These are phyloP conservation scores for Tetramorium simillimum DNA, from an alignment of 1,140 invertebrate species.

Conservation along the genomic window DNA sequence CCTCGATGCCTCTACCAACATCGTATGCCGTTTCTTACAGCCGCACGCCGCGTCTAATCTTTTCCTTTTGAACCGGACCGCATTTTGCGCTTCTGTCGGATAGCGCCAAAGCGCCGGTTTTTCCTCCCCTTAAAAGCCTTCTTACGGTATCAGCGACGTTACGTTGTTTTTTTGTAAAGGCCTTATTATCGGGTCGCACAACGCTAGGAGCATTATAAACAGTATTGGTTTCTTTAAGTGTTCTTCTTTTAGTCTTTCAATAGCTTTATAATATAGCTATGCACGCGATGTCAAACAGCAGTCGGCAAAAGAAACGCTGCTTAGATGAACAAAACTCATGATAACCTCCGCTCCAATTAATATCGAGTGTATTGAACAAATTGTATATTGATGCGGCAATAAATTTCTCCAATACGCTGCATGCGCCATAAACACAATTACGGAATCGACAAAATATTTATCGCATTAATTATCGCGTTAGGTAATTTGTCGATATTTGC, in stretches of 20 bases:
- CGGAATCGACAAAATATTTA: slow-evolving; percentile 26
- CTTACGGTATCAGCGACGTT: neutral
- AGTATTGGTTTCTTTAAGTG: slow-evolving; percentile 4
- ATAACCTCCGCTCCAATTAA: slow-evolving; percentile 27
- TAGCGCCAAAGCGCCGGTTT: slow-evolving; percentile 26
- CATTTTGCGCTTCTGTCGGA: slow-evolving; percentile 10
- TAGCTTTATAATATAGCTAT: neutral
- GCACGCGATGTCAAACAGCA: neutral
- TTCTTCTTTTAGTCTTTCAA: neutral
- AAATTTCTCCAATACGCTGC: neutral
- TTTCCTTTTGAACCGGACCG: neutral
- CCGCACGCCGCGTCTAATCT: slow-evolving; percentile 11
- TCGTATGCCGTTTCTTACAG: neutral
- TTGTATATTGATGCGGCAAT: neutral
- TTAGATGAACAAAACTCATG: neutral
- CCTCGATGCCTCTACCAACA: neutral
- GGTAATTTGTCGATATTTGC: neutral
- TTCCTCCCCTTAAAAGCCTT: neutral
- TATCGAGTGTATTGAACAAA: slow-evolving; percentile 1
- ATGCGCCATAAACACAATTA: neutral
- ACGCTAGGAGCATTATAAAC: neutral
- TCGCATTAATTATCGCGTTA: slow-evolving; percentile 11
- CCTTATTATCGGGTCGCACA: neutral
- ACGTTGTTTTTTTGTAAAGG: neutral
- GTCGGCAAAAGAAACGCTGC: neutral